A percentile compares a stretch with the other conserved stretches of the same genome.
Conservation (phyloP, 2,113 vertebrate genomes). For the Brienomyrus longianalis region DNA sequence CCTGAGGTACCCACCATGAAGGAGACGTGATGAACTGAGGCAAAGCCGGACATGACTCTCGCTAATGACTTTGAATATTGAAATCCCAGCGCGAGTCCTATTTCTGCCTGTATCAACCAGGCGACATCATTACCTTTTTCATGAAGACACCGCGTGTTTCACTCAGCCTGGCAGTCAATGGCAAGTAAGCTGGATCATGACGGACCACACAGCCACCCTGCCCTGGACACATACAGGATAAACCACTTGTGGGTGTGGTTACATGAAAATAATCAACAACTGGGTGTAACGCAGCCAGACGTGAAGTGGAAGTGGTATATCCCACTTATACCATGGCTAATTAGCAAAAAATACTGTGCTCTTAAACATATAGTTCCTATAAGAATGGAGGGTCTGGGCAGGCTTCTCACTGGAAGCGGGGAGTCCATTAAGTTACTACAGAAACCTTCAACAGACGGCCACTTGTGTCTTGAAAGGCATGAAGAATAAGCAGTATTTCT, state of each 20-base stretch:
- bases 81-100: neutral
- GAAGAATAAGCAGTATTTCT: neutral
- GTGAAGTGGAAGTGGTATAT: neutral
- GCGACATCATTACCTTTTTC: neutral
- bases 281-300: neutral
- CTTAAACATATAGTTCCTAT: neutral
- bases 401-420: too few relatives aligned
- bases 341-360: neutral
- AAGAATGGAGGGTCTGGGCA: neutral
- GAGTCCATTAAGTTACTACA: too few relatives aligned
- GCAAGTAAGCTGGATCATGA: neutral
- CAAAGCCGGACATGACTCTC: neutral
- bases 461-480: neutral
- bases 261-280: neutral
- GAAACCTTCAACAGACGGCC: too few relatives aligned
- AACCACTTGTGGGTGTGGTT: neutral
- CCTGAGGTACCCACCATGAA: neutral
- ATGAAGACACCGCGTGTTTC: neutral
- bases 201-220: neutral
- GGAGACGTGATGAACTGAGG: neutral
- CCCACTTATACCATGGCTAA: neutral
- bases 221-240: neutral
- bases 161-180: neutral
- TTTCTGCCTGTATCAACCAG: neutral
- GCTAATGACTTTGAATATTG: neutral